These are phyloP conservation scores for Chironomus riparius DNA, from an alignment of 2,888 invertebrate genomes.

Conservation along the genomic window DNA sequence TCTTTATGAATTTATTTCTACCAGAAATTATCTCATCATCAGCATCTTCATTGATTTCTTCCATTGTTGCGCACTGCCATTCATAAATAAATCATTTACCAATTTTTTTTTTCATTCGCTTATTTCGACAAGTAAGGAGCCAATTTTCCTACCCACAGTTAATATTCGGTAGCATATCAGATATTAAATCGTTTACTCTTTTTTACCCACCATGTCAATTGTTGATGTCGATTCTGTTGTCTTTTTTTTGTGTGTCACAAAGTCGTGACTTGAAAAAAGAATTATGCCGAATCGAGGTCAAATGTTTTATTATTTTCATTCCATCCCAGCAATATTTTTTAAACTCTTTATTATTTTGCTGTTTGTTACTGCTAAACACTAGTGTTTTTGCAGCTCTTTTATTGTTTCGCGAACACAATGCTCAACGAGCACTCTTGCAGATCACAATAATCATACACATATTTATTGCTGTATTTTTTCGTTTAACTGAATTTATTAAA, in stretches of 20 bases:
- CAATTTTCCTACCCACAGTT: not conserved
- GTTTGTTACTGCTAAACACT: not conserved
- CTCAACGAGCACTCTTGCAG: not conserved
- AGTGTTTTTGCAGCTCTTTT: not conserved
- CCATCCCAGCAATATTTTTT: not conserved
- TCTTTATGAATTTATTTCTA: too few relatives aligned
- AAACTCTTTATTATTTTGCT: not conserved
- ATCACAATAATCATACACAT: conserved; percentile 2
- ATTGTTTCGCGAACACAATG: not conserved
- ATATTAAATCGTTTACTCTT: too few relatives aligned
- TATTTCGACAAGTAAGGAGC: too few relatives aligned
- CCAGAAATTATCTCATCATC: not conserved
- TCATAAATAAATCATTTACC: too few relatives aligned
- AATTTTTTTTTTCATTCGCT: too few relatives aligned
- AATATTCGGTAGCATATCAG: too few relatives aligned
- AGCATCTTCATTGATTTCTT: not conserved
- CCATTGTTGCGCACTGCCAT: too few relatives aligned
- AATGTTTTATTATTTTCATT: not conserved
- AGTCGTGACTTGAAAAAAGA: not conserved
- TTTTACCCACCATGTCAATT: not conserved
- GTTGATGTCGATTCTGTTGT: not conserved
- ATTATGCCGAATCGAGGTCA: not conserved
- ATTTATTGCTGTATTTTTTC: not conserved
- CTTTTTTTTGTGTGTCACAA: not conserved
- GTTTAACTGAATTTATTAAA: too few relatives aligned